Base-by-base conservation (phyloP, 2,113 vertebrate species). In the Alosa alosa region DNA sequence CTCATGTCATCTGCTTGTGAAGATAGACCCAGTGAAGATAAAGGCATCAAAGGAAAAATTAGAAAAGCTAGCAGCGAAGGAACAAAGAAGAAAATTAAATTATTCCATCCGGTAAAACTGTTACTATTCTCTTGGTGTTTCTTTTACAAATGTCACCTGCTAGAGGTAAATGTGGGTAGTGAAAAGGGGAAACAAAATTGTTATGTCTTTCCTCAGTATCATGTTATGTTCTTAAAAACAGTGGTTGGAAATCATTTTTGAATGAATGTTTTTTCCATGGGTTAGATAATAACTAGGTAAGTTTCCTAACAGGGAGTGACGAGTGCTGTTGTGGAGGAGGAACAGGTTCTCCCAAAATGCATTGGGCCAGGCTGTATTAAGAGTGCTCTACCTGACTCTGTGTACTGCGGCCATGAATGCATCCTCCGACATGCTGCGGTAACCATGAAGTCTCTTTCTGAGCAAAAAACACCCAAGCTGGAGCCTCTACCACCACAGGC, bases 401-500 rank as follows among this genome's bases (percentile, higher is more conserved):
- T 99, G 64, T 99, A 99, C 90, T 99, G 98, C 89, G 97, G 98
- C 90, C 97, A 92, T 0, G 96, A 96, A 85, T 99, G 98, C 90
- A 99, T 99, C 86, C 95, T 99, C 44, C 97, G 96, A 87, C 98
- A 99, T 0, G 98, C 98, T 7, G 96, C 97, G 0, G 93, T 94
- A 45, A 96, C 98, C 0, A 99, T 99, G 97, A 97, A 96, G 92
- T 94, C 94, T 46, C 89, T 99, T 31, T 96, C 95, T 52, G 94
- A 92, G 46, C 94, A 96, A 83, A 97, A 97, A 92, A 95, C 96
- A 18, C 82, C 93, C n/a, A 97, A 95, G 88, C 84, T 92, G 89
- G 85, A 78, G 72, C 72, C 72, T 78, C 72, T 10, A 39, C 72
- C 72, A 94, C 92, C 72, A 94, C 92, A 86, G 89, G 82, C 83